phyloP scores from a whole-genome alignment of 2,113 vertebrate genomes.

The Lagenorhynchus albirostris region DNA sequence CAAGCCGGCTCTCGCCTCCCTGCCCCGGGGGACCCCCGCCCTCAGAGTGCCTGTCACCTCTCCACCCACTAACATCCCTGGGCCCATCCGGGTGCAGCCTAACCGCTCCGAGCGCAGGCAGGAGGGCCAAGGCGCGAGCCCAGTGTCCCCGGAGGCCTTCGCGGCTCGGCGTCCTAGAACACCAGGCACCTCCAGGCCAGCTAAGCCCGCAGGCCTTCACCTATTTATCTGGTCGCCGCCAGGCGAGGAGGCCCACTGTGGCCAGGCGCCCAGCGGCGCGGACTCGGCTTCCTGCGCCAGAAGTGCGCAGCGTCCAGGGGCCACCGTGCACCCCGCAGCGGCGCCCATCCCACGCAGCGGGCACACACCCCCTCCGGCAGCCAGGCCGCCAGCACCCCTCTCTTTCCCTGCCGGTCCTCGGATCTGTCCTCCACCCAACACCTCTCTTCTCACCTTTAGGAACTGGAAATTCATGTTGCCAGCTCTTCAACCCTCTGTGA shows the following conservation, averaged over 20 bases:
- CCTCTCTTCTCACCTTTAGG: constrained; percentile 49
- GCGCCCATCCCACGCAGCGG: no score
- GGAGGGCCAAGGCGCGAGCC: neutral
- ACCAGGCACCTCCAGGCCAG: neutral
- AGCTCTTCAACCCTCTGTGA: neutral
- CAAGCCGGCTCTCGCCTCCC: neutral
- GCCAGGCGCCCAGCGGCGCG: neutral
- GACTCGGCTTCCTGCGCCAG: neutral
- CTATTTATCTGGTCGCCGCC: neutral
- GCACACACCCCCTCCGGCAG: rapidly evolving
- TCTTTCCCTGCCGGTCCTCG: neutral
- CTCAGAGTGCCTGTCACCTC: constrained; percentile 5
- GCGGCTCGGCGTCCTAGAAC: neutral
- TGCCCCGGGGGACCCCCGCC: neutral
- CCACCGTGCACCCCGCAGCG: neutral
- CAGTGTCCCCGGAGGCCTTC: constrained; percentile 9
- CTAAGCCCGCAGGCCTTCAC: neutral
- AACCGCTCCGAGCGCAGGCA: neutral
- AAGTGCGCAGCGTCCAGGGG: neutral
- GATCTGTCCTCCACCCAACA: neutral
- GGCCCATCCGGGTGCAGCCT: neutral
- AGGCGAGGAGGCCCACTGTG: neutral
- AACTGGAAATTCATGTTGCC: constrained; percentile 69
- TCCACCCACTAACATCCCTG: neutral
- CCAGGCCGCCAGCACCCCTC: neutral